Evolutionary conservation across 1,140 invertebrate species (phyloP).

Genomic region (Saccostrea echinata): DNA sequence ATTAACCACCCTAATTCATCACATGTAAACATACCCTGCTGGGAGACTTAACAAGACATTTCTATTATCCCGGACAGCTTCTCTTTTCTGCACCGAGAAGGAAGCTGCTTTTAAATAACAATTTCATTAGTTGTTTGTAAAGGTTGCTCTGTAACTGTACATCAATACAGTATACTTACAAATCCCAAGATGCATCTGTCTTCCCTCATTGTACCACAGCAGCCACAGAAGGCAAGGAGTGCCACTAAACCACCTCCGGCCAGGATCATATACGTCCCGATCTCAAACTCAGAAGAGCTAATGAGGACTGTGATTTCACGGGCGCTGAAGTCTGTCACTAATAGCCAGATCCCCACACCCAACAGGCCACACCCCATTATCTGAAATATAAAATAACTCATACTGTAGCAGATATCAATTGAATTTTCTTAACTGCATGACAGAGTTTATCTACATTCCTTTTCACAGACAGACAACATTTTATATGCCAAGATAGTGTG

Average conservation of each 20-base stretch:
- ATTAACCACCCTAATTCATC: background rate
- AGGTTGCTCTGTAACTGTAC: background rate
- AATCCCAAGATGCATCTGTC: slow-evolving; percentile 77
- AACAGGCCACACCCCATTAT: slow-evolving; percentile 72
- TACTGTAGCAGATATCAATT: background rate
- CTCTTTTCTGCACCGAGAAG: background rate
- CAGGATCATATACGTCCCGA: slow-evolving; percentile 76
- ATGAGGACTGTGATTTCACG: slow-evolving; percentile 74
- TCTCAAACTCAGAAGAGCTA: slow-evolving; percentile 72
- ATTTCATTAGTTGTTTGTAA: background rate
- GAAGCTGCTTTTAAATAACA: background rate
- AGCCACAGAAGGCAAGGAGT: slow-evolving; percentile 76
- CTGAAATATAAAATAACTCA: slow-evolving; percentile 55
- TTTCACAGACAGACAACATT: background rate
- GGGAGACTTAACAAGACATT: background rate
- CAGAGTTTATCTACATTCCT: background rate
- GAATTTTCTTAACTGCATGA: background rate
- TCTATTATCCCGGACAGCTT: background rate
- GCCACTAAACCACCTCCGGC: slow-evolving; percentile 74
- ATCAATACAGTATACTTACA: slow-evolving; percentile 67
- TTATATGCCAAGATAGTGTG: background rate
- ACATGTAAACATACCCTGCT: background rate
- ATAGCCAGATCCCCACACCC: slow-evolving; percentile 74
- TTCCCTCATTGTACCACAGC: slow-evolving; percentile 77
- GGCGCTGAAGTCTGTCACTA: slow-evolving; percentile 76